Evolutionary conservation across 2,113 vertebrate species (phyloP).

Genomic region (Calypte anna): DNA sequence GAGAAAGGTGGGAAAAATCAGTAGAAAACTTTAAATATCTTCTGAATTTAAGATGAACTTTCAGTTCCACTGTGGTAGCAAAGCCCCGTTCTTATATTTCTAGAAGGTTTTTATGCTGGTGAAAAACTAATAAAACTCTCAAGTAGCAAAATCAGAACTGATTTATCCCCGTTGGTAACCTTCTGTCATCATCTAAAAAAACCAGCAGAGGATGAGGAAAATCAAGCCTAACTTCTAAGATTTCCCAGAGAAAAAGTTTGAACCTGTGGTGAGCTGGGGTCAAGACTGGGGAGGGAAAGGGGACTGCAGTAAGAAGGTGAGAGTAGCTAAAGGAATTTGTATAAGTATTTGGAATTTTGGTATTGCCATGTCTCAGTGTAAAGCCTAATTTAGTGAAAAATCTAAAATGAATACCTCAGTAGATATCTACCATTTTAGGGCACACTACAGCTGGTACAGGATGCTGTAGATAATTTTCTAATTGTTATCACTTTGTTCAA

Average conservation of each 20-base stretch:
- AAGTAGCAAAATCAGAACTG: background rate
- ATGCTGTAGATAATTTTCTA: background rate
- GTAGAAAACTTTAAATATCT: background rate
- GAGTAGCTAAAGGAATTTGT: background rate
- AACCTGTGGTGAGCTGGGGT: background rate
- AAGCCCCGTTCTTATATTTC: background rate
- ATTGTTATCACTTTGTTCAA: background rate
- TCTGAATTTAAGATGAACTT: background rate
- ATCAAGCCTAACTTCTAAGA: background rate
- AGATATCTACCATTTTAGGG: background rate
- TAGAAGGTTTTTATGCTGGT: background rate
- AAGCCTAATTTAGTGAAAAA: background rate
- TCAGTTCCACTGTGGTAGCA: background rate
- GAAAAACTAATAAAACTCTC: background rate
- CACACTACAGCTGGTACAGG: background rate
- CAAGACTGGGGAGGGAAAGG: background rate
- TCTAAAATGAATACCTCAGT: background rate
- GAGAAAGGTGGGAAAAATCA: background rate
- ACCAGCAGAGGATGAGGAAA: rapidly evolving
- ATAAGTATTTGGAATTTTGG: background rate
- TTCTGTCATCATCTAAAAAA: background rate
- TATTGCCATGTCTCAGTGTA: background rate
- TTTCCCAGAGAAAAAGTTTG: background rate
- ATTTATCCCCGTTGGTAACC: background rate
- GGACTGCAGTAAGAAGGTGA: background rate